Evolutionary conservation across 2,888 invertebrate genomes (phyloP).

Genomic region (Bursaphelenchus okinawaensis): DNA sequence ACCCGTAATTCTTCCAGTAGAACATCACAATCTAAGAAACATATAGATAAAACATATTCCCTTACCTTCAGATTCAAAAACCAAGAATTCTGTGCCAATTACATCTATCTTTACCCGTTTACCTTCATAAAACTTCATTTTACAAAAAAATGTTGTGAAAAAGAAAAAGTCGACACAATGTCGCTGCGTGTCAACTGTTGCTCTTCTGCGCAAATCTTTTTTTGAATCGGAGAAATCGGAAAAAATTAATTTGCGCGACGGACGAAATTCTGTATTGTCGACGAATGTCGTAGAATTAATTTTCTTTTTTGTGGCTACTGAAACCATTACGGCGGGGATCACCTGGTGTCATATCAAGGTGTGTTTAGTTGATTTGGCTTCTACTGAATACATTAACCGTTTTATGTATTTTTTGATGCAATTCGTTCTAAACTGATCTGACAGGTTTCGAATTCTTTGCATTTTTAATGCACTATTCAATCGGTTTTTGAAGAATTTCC

Average conservation of each 20-base stretch:
- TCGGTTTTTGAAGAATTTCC: too few relatives aligned
- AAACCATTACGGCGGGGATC: background rate
- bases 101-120: background rate
- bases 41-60: background rate
- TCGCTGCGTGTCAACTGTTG: background rate
- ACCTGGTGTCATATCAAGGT: background rate
- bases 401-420: background rate
- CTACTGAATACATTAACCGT: background rate
- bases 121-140: background rate
- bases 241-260: background rate
- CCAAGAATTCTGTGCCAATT: background rate
- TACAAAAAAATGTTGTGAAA: background rate
- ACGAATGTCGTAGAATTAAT: too few relatives aligned
- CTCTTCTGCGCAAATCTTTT: background rate
- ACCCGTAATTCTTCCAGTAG: conserved; percentile 12
- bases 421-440: background rate
- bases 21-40: conserved; percentile 7
- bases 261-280: too few relatives aligned
- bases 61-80: background rate
- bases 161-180: background rate
- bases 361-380: background rate
- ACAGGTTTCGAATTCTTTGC: too few relatives aligned
- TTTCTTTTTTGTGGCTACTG: too few relatives aligned
- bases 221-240: too few relatives aligned
- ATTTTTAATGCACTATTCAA: too few relatives aligned